These are phyloP conservation scores for Cynocephalus volans DNA, from an alignment of 2,113 vertebrate species.

Conservation along the genomic window DNA sequence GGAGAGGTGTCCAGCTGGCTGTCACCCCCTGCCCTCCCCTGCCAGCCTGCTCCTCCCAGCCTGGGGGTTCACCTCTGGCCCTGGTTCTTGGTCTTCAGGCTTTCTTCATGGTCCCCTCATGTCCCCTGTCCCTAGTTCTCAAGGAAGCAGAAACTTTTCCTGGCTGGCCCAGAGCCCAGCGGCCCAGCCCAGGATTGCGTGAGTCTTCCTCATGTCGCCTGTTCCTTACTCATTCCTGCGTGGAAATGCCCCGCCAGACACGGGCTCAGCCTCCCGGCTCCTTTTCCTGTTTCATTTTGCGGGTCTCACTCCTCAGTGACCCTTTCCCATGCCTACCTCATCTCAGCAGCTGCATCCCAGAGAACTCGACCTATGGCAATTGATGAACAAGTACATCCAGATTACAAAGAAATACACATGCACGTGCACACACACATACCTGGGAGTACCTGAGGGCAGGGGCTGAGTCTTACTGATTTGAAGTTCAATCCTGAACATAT, in stretches of 20 bases:
- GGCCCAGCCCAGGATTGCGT: background rate
- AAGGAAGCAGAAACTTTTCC: constrained; percentile 20
- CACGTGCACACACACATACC: background rate
- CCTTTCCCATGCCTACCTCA: background rate
- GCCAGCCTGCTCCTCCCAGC: background rate
- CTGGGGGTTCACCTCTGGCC: background rate
- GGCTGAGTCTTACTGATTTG: background rate
- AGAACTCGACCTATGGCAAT: background rate
- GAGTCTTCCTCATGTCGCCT: background rate
- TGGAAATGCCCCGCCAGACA: background rate
- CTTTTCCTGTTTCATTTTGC: background rate
- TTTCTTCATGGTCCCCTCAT: background rate
- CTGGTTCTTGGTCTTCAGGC: background rate
- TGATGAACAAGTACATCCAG: background rate
- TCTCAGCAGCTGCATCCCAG: background rate
- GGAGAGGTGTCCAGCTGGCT: background rate
- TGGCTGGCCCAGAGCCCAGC: background rate
- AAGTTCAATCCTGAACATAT: fast-evolving
- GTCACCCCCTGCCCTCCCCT: no score
- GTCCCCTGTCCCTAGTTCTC: background rate
- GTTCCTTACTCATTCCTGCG: background rate
- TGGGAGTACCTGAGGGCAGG: background rate
- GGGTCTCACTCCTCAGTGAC: background rate
- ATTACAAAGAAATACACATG: background rate
- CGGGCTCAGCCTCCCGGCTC: fast-evolving